Evolutionary conservation across 1,140 invertebrate genomes (phyloP), one percentile per base, ranked within the genome.

Genomic region (Hyphantria cunea): DNA sequence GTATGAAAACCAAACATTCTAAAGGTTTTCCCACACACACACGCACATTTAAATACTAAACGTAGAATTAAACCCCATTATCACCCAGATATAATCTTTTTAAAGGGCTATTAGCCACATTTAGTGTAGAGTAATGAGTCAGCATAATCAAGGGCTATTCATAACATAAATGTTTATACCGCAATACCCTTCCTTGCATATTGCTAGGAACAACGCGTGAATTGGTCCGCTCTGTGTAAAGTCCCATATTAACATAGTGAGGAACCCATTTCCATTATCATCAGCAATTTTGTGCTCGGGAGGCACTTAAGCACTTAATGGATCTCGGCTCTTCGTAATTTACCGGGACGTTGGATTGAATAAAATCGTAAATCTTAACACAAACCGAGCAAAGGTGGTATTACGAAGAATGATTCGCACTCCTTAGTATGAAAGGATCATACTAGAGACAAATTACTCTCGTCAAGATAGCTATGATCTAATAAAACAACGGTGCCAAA

Each of bases 361-460:
- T 87, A 86, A 85, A 87, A 85, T 80, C 84, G 82, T 87, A 84
- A 85, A 87, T 85, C 82, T 84, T 82, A 84, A 84, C 82, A 82
- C 78, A 74, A 73, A 72, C 72, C 66, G 54, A 76, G 71, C 71
- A 72, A 74, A 80, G 78, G 78, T 79, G 74, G 75, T 85, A 77
- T 82, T 80, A 83, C 72, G 62, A 69, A 71, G 65, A 81, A 82
- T 85, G 75, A 82, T 81, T 80, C 68, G 75, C 72, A 76, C 70
- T 78, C 64, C 66, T 64, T 65, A 73, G 69, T 68, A 76, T 66
- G 54, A 52, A 54, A 63, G 53, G 58, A 67, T 68, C 60, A 67
- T 71, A 54, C 25, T 48, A 25, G 10, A 51, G 34, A 51, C 56
- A 51, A 60, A 60, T 60, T 60, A 60, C 34, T 25, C 13, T 17